A percentile compares a stretch with the other conserved stretches of the same genome.
These are phyloP conservation scores for Abramis brama DNA, from an alignment of 2,113 vertebrate genomes.

Conservation along the genomic window DNA sequence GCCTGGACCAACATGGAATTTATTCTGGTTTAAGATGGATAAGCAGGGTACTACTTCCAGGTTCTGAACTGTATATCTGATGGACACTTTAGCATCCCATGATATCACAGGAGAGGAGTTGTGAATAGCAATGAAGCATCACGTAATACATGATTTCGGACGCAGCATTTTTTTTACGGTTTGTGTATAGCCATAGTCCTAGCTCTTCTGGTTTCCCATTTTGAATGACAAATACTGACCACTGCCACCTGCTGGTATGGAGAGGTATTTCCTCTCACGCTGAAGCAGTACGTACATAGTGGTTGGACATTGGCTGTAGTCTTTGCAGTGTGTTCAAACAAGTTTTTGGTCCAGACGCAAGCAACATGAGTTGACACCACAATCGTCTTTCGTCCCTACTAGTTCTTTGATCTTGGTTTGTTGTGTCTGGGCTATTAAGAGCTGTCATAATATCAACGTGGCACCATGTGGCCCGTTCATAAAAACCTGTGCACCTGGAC, in stretches of 20 bases:
- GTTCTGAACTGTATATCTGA: background rate
- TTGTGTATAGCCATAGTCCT: background rate
- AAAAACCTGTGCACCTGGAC: background rate
- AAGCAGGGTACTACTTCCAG: no score
- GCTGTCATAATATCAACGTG: background rate
- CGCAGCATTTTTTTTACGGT: background rate
- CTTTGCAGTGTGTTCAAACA: background rate
- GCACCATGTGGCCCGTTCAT: no score
- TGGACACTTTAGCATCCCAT: background rate
- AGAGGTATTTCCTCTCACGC: background rate
- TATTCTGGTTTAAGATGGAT: no score
- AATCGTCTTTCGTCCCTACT: background rate
- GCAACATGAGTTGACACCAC: background rate
- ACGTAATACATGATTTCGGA: background rate
- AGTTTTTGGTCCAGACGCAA: background rate
- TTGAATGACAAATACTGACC: background rate
- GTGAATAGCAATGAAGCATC: background rate
- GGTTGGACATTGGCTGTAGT: background rate
- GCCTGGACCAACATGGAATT: no score
- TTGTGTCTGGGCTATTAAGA: background rate
- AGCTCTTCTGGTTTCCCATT: background rate
- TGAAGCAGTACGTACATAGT: background rate
- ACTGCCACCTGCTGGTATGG: background rate
- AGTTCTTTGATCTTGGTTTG: background rate
- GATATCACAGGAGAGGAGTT: background rate